Percentiles rank a stretch among this genome's conserved stretches.
These are phyloP conservation scores for Leptinotarsa texana DNA, from an alignment of 1,140 invertebrate species.

Conservation along the genomic window DNA sequence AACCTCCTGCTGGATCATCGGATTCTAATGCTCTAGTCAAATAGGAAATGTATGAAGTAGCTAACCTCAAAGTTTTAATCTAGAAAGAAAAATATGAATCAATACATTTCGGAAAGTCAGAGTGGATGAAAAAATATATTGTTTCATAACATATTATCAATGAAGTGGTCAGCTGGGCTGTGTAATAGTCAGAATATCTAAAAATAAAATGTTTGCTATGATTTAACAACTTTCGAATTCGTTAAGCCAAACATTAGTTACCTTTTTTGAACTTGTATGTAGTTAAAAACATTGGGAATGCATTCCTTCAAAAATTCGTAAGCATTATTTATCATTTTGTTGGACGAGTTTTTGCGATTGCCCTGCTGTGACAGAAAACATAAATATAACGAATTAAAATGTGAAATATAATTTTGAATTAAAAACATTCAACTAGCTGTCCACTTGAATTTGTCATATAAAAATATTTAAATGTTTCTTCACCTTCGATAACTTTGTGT, in stretches of 20 bases:
- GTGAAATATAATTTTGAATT: background rate
- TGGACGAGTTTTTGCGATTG: background rate
- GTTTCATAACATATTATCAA: background rate
- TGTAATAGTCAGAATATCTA: too few relatives aligned
- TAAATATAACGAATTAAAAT: background rate
- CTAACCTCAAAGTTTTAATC: constrained; percentile 89
- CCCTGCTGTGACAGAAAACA: background rate
- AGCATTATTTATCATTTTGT: constrained; percentile 80
- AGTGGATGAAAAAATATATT: constrained; percentile 6
- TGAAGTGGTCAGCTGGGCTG: background rate
- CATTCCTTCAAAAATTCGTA: constrained; percentile 89
- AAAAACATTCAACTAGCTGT: background rate
- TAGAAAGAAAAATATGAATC: constrained; percentile 53
- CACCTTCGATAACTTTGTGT: constrained; percentile 90
- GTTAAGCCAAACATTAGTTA: too few relatives aligned
- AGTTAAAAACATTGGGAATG: constrained; percentile 78
- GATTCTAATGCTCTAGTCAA: constrained; percentile 80
- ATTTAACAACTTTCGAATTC: too few relatives aligned
- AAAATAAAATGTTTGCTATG: too few relatives aligned
- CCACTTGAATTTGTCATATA: background rate
- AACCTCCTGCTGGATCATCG: constrained; percentile 73
- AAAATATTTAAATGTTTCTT: background rate
- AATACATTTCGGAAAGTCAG: background rate
- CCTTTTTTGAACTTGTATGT: too few relatives aligned
- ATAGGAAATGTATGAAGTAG: constrained; percentile 90